Conservation (phyloP, 1,140 invertebrate species). For the Pachypeltis micranthus region DNA sequence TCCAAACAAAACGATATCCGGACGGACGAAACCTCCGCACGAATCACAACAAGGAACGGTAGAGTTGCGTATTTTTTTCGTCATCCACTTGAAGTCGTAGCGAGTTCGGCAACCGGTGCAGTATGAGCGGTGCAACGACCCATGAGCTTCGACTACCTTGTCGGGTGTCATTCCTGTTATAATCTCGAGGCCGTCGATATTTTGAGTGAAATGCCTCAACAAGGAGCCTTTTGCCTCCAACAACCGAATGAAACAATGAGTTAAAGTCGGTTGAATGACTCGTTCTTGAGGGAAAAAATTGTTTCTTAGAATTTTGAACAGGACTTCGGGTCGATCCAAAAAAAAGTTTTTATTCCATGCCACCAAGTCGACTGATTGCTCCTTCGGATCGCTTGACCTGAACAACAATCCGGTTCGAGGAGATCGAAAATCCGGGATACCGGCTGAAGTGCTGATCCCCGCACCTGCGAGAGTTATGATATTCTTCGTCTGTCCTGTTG, state of each 20-base stretch:
- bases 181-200: conserved; percentile 86
- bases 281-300: conserved; percentile 69
- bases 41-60: conserved; percentile 60
- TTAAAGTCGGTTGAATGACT: conserved; percentile 64
- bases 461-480: conserved; percentile 88
- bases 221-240: conserved; percentile 67
- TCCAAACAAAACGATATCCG: conserved; percentile 91
- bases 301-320: neutral
- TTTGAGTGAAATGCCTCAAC: conserved; percentile 75
- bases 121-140: conserved; percentile 79
- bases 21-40: conserved; percentile 71
- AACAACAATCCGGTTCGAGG: conserved; percentile 84
- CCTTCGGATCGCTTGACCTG: conserved; percentile 69
- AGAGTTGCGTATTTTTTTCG: conserved; percentile 36
- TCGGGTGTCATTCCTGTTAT: conserved; percentile 64
- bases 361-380: conserved; percentile 82
- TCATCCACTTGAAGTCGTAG: conserved; percentile 73
- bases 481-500: conserved; percentile 42
- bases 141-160: conserved; percentile 86
- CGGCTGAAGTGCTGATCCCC: conserved; percentile 73
- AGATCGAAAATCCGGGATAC: conserved; percentile 87
- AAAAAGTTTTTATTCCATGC: conserved; percentile 85
- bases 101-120: conserved; percentile 64
- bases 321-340: conserved; percentile 60
- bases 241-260: conserved; percentile 71